Evolutionary conservation across 2,888 invertebrate species (phyloP).

Genomic region (Falcaria lacertinaria): DNA sequence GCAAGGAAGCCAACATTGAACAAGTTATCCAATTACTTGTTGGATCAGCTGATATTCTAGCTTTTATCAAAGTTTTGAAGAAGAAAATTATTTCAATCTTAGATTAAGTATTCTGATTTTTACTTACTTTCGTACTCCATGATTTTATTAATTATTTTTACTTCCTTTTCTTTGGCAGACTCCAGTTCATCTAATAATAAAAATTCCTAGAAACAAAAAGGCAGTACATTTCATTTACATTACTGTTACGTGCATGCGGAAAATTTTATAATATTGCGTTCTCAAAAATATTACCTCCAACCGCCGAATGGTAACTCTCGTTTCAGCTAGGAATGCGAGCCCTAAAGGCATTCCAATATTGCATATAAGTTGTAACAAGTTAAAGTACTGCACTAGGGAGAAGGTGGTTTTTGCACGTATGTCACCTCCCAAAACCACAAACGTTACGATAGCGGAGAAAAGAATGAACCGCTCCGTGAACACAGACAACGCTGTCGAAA

Average conservation of each 20-base stretch:
- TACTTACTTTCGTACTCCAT: not conserved
- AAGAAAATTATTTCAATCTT: too few relatives aligned
- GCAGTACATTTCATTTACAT: not conserved
- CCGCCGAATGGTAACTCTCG: constrained; percentile 81
- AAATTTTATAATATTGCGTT: too few relatives aligned
- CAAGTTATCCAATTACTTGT: too few relatives aligned
- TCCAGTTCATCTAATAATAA: constrained; percentile 61
- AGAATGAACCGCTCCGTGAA: constrained; percentile 92
- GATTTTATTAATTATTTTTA: constrained; percentile 18
- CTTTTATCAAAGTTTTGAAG: too few relatives aligned
- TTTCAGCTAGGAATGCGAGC: constrained; percentile 81
- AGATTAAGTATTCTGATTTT: too few relatives aligned
- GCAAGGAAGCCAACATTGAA: too few relatives aligned
- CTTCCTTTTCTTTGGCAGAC: constrained; percentile 33
- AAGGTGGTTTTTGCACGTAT: constrained; percentile 84
- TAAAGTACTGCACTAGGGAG: constrained; percentile 88
- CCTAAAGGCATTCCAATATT: constrained; percentile 83
- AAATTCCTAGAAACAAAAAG: constrained; percentile 52
- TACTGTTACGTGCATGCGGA: too few relatives aligned
- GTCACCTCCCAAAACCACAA: constrained; percentile 82
- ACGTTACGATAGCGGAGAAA: constrained; percentile 88
- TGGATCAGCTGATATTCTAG: too few relatives aligned
- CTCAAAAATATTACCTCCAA: constrained; percentile 72
- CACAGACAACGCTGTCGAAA: constrained; percentile 83
- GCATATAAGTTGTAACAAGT: constrained; percentile 84